Percentiles rank a stretch among this genome's conserved stretches.
These are phyloP conservation scores for Mesochorus sp. DNA, from an alignment of 2,888 invertebrate genomes.

Conservation along the genomic window DNA sequence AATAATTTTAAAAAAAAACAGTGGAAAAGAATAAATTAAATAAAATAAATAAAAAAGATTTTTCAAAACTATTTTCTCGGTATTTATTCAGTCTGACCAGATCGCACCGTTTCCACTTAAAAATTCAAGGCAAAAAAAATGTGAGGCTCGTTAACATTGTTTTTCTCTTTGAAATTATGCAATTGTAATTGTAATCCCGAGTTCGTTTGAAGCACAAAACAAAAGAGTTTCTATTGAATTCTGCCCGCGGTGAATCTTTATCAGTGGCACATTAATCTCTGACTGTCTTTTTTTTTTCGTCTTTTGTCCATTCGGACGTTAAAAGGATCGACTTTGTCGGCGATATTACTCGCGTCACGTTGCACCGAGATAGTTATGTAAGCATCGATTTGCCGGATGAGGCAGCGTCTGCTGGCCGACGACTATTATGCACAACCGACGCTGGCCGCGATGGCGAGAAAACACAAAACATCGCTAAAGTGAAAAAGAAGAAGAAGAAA, in stretches of 20 bases:
- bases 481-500: slow-evolving; percentile 27
- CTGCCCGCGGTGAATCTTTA: slow-evolving; percentile 30
- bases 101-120: no score
- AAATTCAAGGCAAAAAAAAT: no score
- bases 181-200: neutral
- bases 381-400: slow-evolving; percentile 36
- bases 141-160: no score
- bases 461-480: slow-evolving; percentile 20
- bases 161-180: no score
- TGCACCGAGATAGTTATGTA: slow-evolving; percentile 56
- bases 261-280: slow-evolving; percentile 24
- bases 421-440: slow-evolving; percentile 2
- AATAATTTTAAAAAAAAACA: neutral
- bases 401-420: slow-evolving; percentile 12
- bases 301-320: slow-evolving; percentile 9
- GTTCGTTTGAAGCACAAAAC: neutral
- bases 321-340: slow-evolving; percentile 23
- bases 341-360: slow-evolving; percentile 62
- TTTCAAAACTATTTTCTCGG: no score
- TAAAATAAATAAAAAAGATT: no score
- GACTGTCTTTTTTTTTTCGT: neutral
- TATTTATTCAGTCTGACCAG: no score
- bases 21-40: neutral
- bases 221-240: neutral
- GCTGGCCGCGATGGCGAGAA: slow-evolving; percentile 19